Conservation (phyloP, 2,113 vertebrate species). For the Chaetodon trifascialis region DNA sequence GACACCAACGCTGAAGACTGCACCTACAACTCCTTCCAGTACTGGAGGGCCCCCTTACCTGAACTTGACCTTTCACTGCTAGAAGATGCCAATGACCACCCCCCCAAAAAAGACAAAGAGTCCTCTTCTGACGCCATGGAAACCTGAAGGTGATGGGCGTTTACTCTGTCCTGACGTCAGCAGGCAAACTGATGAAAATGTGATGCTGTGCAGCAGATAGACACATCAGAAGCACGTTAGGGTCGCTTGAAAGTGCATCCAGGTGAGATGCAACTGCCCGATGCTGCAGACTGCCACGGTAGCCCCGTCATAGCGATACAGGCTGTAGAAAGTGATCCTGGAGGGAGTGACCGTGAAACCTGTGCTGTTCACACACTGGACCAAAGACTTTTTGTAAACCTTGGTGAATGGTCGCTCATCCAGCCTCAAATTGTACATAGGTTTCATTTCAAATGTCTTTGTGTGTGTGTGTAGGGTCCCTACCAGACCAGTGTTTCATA, state of each 20-base stretch:
- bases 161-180: not conserved
- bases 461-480: not conserved
- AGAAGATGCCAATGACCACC: slow-evolving; percentile 57
- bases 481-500: not conserved
- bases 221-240: not conserved
- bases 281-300: not conserved
- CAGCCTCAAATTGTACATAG: not conserved
- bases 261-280: not conserved
- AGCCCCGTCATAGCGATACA: not conserved
- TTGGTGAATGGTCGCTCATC: not conserved
- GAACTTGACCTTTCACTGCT: slow-evolving; percentile 89
- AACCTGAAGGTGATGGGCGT: slow-evolving; percentile 81
- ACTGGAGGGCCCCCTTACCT: slow-evolving; percentile 92
- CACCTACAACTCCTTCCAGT: slow-evolving; percentile 92
- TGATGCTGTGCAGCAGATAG: not conserved
- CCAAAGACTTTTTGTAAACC: not conserved
- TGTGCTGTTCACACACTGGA: not conserved
- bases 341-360: not conserved
- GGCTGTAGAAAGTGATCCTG: not conserved
- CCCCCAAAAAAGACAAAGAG: slow-evolving; percentile 63
- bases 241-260: slow-evolving; percentile 13
- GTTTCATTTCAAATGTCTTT: not conserved
- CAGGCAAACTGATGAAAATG: not conserved
- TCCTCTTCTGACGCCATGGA: slow-evolving; percentile 87
- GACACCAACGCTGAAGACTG: slow-evolving; percentile 79